Evolutionary conservation across 2,797 vertebrate species (phyloP), one percentile per base, ranked within the genome.

Genomic region (Aphelocoma californica): DNA sequence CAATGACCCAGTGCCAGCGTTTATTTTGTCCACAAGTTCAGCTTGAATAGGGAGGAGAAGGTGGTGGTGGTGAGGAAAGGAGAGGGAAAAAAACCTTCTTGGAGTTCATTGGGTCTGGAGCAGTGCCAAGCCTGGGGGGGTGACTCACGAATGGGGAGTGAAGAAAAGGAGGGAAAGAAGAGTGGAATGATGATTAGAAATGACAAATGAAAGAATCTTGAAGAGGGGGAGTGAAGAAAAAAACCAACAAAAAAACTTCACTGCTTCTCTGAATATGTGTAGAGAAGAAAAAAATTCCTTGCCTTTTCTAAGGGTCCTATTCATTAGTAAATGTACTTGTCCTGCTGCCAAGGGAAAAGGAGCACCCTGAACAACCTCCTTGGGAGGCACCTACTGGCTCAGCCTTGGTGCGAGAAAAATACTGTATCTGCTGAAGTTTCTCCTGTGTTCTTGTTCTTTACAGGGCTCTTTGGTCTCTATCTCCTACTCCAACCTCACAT

Each of bases 101-200:
- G 54, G 81, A 93, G 91, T 97, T 97, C 91, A 74, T 92, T 95
- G 74, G 66, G 58, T 87, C 96, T 98, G 98, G 98, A 98, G 80
- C 2, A 1, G 19, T 57, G 98, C 98, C 98, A 99, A 98, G 97
- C 98, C 98, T 97, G 61, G 53, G 94, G 98, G 98, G 98, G 98
- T 81, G 25, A 84, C 72, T 70, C 1, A 7, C 42, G 18, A 95
- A 92, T 80, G 74, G 69, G 66, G 92, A 91, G 69, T 69, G 92
- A 95, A 96, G 87, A 95, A 93, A 94, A 71, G 29, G 42, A 24
- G 67, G 86, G 53, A 89, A 94, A 73, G 91, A 84, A 86, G 92
- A 95, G 92, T 10, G 21, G 96, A 96, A 94, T 97, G 94, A 86
- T 81, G 95, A 97, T 94, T 90, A 96, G 95, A 91, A 94, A 91